Evolutionary conservation across 1,140 invertebrate genomes (phyloP), one percentile per base, ranked within the genome.

Genomic region (Drosophila burlai): DNA sequence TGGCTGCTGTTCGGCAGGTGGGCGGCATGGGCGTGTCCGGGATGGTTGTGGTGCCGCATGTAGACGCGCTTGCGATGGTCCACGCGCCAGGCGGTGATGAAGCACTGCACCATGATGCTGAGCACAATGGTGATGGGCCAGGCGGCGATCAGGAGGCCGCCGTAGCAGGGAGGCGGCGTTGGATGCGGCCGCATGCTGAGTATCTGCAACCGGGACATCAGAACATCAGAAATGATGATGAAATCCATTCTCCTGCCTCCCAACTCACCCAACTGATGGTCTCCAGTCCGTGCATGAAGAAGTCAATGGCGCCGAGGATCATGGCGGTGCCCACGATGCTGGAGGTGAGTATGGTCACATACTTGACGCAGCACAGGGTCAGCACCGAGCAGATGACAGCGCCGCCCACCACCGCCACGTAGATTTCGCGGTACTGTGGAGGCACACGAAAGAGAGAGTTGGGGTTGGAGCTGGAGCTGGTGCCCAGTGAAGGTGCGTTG

Each of bases 101-200:
- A 93, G 57, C 92, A 92, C 64, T 93, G 92, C 43, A 93, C 90
- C 91, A 93, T 93, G 7, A 93, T 80, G 71, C 92, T 92, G 18
- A 93, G 86, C 16, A 93, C 89, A 46, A 92, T 92, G 40, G 79
- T 81, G 16, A 93, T 59, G 2, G 92, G 92, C 91, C 92, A 93
- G 43, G 90, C 76, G 76, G 83, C 92, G 47, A 93, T 92, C 29
- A 93, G 50, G 9, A 93, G 57, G 2, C 92, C 92, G 7, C 92
- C 92, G 42, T 92, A 93, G 57, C 92, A 93, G 6, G 92, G 92
- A n/a, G 92, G 92, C 24, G 92, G 92, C 38, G 71, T 63, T 0
- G 92, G 92, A 81, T 92, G 80, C 16, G 91, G 91, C 60, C 92
- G 91, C 91, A 93, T 93, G 42, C 76, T 80, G 42, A 93, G 72